Conservation (phyloP, 2,113 vertebrate species). For the Naja naja region DNA sequence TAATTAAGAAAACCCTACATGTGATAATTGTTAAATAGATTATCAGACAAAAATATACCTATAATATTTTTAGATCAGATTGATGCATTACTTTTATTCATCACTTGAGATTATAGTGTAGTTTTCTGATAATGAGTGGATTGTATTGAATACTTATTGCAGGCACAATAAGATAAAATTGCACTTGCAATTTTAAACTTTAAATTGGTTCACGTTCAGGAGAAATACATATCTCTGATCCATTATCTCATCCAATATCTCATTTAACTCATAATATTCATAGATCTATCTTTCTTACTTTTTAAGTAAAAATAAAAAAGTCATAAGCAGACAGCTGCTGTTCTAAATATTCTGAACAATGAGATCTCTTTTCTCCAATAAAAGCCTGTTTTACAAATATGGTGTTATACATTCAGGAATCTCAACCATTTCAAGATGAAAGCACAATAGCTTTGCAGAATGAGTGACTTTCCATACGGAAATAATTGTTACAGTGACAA, state of each 20-base stretch:
- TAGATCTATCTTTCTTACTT: not conserved
- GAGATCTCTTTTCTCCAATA: conserved; percentile 11
- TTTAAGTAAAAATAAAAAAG: not conserved
- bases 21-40: conserved; percentile 46
- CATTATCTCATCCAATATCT: not conserved
- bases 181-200: conserved; percentile 34
- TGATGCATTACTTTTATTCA: conserved; percentile 6
- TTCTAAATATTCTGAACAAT: not conserved
- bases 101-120: conserved; percentile 43
- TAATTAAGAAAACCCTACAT: conserved; percentile 40
- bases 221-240: not conserved
- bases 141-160: conserved; percentile 46
- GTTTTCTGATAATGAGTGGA: conserved; percentile 51
- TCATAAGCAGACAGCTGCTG: conserved; percentile 1
- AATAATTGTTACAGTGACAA: not conserved
- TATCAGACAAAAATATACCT: conserved; percentile 55
- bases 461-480: not conserved
- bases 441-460: conserved; percentile 8
- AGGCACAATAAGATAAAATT: conserved; percentile 35
- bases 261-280: conserved; percentile 1
- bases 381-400: not conserved
- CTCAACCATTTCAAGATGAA: not conserved
- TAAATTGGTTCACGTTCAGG: not conserved
- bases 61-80: conserved; percentile 20
- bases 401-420: not conserved